Percentiles rank a stretch among this genome's conserved stretches.
These are phyloP conservation scores for Sarcophaga subvicina DNA, from an alignment of 2,888 invertebrate genomes.

Conservation along the genomic window DNA sequence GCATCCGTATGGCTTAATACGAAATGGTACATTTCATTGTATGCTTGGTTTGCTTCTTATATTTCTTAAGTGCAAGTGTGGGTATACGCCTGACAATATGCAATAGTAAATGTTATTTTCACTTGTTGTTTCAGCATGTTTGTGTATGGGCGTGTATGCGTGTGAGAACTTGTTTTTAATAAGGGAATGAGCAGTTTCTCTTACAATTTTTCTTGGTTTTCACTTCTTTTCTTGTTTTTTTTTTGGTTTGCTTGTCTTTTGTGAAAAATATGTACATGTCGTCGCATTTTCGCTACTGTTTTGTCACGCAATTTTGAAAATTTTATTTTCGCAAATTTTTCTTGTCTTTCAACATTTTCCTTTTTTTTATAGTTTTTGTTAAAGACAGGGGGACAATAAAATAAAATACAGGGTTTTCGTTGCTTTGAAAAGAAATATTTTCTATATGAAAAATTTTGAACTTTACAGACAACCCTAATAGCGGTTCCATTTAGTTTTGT, in stretches of 20 bases:
- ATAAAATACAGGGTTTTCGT: neutral
- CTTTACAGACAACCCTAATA: too few species aligned
- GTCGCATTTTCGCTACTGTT: slow-evolving; percentile 70
- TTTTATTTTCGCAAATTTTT: slow-evolving; percentile 52
- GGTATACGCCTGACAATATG: slow-evolving; percentile 61
- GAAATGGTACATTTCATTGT: slow-evolving; percentile 46
- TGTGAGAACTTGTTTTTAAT: neutral
- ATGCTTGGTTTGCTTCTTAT: neutral
- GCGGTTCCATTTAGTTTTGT: too few species aligned
- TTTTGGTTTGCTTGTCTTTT: slow-evolving; percentile 1
- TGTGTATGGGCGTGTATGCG: neutral
- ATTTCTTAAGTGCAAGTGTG: neutral
- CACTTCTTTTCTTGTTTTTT: neutral
- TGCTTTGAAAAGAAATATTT: neutral
- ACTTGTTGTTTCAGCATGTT: neutral
- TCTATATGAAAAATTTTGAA: too few species aligned
- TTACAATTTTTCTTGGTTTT: slow-evolving; percentile 5
- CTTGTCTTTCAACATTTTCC: neutral
- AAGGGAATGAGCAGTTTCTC: neutral
- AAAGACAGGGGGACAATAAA: neutral
- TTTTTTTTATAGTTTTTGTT: slow-evolving; percentile 6
- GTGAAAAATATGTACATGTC: slow-evolving; percentile 57
- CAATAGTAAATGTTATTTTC: slow-evolving; percentile 44
- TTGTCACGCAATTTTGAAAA: slow-evolving; percentile 77
- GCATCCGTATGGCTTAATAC: slow-evolving; percentile 56